A percentile compares a stretch with the other conserved stretches of the same genome.
Conservation (phyloP, 2,797 vertebrate genomes). For the Poeciliopsis gracilis region DNA sequence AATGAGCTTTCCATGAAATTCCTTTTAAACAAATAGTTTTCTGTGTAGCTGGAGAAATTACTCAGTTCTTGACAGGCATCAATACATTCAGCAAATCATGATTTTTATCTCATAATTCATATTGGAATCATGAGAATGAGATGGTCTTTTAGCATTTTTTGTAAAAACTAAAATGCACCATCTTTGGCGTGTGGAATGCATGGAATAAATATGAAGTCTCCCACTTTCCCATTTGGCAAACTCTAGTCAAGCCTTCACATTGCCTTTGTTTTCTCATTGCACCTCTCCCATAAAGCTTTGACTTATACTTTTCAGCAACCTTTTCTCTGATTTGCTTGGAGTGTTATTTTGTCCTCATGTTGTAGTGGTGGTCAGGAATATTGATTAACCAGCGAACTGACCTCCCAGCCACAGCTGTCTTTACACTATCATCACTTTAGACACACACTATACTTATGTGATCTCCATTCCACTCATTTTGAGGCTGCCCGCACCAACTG, state of each 20-base stretch:
- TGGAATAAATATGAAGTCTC: neutral
- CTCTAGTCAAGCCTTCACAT: too few relatives aligned
- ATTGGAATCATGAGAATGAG: neutral
- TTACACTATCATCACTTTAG: too few relatives aligned
- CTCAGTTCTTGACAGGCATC: neutral
- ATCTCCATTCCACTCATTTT: too few relatives aligned
- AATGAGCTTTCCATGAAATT: slow-evolving; percentile 10
- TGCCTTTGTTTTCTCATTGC: neutral
- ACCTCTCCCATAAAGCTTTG: neutral
- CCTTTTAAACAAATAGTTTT: slow-evolving; percentile 1
- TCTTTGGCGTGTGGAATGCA: neutral
- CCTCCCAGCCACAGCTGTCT: too few relatives aligned
- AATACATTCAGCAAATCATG: neutral
- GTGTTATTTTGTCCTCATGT: too few relatives aligned
- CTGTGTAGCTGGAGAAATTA: neutral
- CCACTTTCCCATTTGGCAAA: too few relatives aligned
- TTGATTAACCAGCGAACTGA: too few relatives aligned
- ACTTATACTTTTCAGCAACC: neutral
- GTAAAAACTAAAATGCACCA: neutral
- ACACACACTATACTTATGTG: too few relatives aligned
- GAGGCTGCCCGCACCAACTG: too few relatives aligned
- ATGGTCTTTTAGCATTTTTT: too few relatives aligned
- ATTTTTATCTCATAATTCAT: neutral
- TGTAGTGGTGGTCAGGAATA: too few relatives aligned
- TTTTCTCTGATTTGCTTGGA: too few relatives aligned